Evolutionary conservation across 2,888 invertebrate genomes (phyloP).

Genomic region (Drosophila quinaria): DNA sequence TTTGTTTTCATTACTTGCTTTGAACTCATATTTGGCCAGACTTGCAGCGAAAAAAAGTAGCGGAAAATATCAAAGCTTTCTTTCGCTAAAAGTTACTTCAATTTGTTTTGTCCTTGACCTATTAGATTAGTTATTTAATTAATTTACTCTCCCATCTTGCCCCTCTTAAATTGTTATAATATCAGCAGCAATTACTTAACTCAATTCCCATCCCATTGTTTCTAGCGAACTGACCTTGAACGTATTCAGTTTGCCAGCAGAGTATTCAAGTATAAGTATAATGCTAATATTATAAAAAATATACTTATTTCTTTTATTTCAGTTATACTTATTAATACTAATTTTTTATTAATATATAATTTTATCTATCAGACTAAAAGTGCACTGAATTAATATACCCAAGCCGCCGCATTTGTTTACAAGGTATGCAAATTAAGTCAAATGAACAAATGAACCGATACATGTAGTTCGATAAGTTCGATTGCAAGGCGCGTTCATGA

Average conservation of each 20-base stretch:
- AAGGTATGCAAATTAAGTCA: constrained; percentile 36
- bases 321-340: background rate
- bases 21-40: constrained; percentile 13
- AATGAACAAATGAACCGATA: constrained; percentile 48
- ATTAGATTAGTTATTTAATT: background rate
- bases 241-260: background rate
- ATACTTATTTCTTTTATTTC: background rate
- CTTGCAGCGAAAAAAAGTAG: background rate
- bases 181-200: background rate
- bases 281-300: background rate
- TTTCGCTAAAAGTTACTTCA: background rate
- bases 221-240: background rate
- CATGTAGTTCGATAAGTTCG: constrained; percentile 37
- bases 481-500: constrained; percentile 6
- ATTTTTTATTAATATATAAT: background rate
- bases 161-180: background rate
- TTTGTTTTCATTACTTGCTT: constrained; percentile 14
- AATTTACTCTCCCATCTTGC: background rate
- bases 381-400: constrained; percentile 31
- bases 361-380: background rate
- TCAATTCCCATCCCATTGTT: background rate
- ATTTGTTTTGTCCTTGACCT: background rate
- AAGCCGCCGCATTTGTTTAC: constrained; percentile 40
- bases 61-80: constrained; percentile 13
- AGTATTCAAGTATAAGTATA: background rate